Evolutionary conservation across 1,140 invertebrate genomes (phyloP).

Genomic region (Venustaconcha ellipsiformis): DNA sequence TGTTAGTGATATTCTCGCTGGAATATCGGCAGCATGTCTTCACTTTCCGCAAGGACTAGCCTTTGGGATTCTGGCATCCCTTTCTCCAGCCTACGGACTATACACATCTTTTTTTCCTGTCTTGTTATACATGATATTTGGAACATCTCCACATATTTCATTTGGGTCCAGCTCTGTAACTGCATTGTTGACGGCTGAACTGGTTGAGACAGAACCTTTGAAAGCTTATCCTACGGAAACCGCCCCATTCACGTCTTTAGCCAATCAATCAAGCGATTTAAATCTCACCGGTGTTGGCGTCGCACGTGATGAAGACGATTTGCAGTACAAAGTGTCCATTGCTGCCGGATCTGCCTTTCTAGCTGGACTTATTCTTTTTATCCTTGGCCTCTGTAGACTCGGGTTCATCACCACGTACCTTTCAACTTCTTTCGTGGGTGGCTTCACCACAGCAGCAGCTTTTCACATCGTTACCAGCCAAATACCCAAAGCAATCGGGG

Average conservation of each 20-base stretch:
- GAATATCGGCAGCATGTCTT: slow-evolving; percentile 19
- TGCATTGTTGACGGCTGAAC: slow-evolving; percentile 44
- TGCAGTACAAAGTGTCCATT: slow-evolving; percentile 30
- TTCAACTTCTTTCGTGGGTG: slow-evolving; percentile 88
- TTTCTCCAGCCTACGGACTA: slow-evolving; percentile 61
- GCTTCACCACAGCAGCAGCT: slow-evolving; percentile 90
- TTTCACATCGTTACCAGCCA: slow-evolving; percentile 93
- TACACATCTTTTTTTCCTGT: slow-evolving; percentile 71
- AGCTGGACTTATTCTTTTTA: slow-evolving; percentile 64
- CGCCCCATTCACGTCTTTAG: too few relatives aligned
- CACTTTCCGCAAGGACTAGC: slow-evolving; percentile 27
- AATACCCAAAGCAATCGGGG: slow-evolving; percentile 79
- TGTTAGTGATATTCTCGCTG: slow-evolving; percentile 19
- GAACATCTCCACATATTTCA: slow-evolving; percentile 68
- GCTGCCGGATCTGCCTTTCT: slow-evolving; percentile 22
- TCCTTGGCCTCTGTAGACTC: slow-evolving; percentile 83
- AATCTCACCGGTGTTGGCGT: slow-evolving; percentile 15
- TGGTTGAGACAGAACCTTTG: slow-evolving; percentile 33
- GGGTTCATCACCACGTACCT: slow-evolving; percentile 86
- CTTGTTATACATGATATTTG: slow-evolving; percentile 71
- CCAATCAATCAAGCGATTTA: too few relatives aligned
- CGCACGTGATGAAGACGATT: slow-evolving; percentile 32
- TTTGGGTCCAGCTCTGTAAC: slow-evolving; percentile 56
- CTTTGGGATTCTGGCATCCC: slow-evolving; percentile 20
- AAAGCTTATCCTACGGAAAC: too few relatives aligned